Conservation (phyloP, 2,113 vertebrate genomes). For the Phaethon lepturus region DNA sequence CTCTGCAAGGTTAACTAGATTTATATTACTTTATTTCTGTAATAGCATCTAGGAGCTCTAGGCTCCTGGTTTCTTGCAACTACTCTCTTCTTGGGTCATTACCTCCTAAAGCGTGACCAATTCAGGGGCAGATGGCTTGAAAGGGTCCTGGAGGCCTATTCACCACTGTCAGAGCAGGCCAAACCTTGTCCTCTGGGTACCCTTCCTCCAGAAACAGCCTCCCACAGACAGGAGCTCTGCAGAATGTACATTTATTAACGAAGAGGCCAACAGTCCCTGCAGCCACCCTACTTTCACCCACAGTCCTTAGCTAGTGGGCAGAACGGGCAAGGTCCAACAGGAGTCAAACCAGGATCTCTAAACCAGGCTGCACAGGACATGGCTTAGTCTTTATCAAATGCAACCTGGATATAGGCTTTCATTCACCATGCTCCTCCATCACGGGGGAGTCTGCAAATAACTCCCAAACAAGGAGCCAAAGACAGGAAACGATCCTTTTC, state of each 20-base stretch:
- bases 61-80: not conserved
- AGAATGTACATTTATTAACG: not conserved
- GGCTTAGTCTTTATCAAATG: not conserved
- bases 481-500: constrained; percentile 2
- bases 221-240: not conserved
- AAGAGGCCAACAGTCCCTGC: not conserved
- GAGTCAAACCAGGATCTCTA: not conserved
- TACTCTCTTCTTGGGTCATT: not conserved
- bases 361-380: not conserved
- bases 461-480: not conserved
- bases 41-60: not conserved
- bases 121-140: not conserved
- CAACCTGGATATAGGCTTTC: constrained; percentile 4
- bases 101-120: not conserved
- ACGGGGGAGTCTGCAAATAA: not conserved
- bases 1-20: not conserved
- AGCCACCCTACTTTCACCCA: not conserved
- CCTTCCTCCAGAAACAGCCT: constrained; percentile 15
- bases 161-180: not conserved
- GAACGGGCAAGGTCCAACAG: not conserved
- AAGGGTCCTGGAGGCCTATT: not conserved
- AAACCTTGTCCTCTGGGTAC: not conserved
- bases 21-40: not conserved
- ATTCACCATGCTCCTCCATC: not conserved
- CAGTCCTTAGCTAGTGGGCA: not conserved